Percentiles rank a stretch among this genome's conserved stretches.
Evolutionary conservation across 2,888 invertebrate genomes (phyloP).

Genomic region (Rotaria magnacalcarata): DNA sequence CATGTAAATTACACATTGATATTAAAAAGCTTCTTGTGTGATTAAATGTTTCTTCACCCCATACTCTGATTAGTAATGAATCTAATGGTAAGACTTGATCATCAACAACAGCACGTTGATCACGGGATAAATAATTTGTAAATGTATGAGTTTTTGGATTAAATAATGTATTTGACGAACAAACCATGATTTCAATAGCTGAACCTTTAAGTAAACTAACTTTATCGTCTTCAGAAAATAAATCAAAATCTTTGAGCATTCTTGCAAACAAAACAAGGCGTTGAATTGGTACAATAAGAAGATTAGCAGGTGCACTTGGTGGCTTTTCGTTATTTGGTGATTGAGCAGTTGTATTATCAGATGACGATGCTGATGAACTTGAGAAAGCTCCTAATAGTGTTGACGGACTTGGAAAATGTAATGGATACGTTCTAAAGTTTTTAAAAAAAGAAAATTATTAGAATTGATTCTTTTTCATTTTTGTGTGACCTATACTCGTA

Average conservation of each 20-base stretch:
- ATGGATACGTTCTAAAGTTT: background rate
- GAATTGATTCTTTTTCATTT: no score
- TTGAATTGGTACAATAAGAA: conserved; percentile 40
- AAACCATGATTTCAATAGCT: conserved; percentile 42
- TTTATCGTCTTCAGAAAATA: conserved; percentile 40
- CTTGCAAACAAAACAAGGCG: conserved; percentile 44
- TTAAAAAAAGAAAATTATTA: no score
- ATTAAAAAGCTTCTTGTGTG: conserved; percentile 38
- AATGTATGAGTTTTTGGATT: conserved; percentile 37
- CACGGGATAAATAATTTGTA: conserved; percentile 38
- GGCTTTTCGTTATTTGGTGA: background rate
- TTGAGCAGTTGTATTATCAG: background rate
- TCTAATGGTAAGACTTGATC: conserved; percentile 39
- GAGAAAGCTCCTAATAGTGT: no score
- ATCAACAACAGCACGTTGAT: conserved; percentile 23
- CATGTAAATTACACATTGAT: conserved; percentile 37
- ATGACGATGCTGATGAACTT: background rate
- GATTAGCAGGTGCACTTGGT: conserved; percentile 33
- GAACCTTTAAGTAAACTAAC: conserved; percentile 39
- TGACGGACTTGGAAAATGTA: background rate
- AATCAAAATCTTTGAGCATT: conserved; percentile 40
- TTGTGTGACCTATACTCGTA: no score
- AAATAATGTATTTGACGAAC: conserved; percentile 44
- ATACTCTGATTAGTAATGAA: conserved; percentile 23
- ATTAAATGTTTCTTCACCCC: conserved; percentile 41